Evolutionary conservation across 2,113 vertebrate species (phyloP), one percentile per base, ranked within the genome.

Genomic region (Scalopus aquaticus): DNA sequence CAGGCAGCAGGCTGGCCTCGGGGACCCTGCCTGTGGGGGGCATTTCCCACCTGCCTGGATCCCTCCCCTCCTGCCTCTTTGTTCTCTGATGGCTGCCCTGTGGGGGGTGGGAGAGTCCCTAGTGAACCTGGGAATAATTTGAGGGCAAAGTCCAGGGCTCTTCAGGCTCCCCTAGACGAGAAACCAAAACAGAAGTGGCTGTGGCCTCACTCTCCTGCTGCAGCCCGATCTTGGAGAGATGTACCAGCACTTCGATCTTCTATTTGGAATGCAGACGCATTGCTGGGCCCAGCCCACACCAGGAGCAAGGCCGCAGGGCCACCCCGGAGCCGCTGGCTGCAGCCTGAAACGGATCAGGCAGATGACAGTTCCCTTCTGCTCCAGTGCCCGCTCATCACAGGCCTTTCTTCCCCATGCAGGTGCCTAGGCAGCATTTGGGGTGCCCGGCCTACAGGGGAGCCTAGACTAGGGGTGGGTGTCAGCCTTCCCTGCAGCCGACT

Each of bases 401-500:
- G 32, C 44, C 42, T 67, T 28, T 5, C 32, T 28, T 13, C 32
- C 60, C 80, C 12, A 3, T 17, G 6, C 16, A 3, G 78, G 10
- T 28, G 56, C 78, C 22, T 1, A 2, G 26, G 12, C 13, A 54
- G n/a, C 13, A 13, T 62, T 56, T 28, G 6, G 20, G 54, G 7
- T 22, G 16, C 26, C 6, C 24, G 11, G 35, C 54, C 16, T 13
- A 24, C 22, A 24, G 4, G 80, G 60, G 60, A 82, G 32, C 30
- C 39, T 8, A 5, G 1, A 15, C 24, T 20, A 4, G 11, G 44
- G 37, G 19, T 42, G 17, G 9, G 13, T 37, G 10, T 1, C 7
- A 26, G 42, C 32, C 42, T 82, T 35, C 44, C 20, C 44, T 11
- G 8, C 80, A 49, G 80, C 60, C 24, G 42, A n/a, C 39, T 13